Base-by-base conservation (phyloP, 2,888 invertebrate species). In the Branchipolynoe longqiensis region DNA sequence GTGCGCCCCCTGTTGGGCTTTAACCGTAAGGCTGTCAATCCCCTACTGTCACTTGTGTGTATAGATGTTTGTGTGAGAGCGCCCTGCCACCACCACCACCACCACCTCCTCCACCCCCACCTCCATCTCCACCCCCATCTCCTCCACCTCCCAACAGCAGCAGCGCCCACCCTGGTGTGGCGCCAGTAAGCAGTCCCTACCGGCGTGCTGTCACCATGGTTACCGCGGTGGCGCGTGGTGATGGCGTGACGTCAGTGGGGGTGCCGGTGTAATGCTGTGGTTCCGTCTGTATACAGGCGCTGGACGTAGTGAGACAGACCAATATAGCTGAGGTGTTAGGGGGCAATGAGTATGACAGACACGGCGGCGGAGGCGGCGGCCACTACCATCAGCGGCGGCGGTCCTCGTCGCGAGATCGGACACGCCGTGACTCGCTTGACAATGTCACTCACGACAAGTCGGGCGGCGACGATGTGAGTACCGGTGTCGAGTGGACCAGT, bases 221-320 rank as follows among this genome's bases (percentile, higher is more conserved):
- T 8, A 18, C 48, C 18, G 48, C 48, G 48, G 48, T 48, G 48
- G 18, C 48, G 48, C 48, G 69, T 69, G 69, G 69, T 33, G 69
- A 69, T n/a, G 36, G 69, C 38, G 36, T 38, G 69, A 28, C 41
- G 12, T n/a, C 33, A 48, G 78, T 48, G 78, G 78, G 48, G 25
- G 48, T 78, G 78, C 41, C 62, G 84, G 69, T 84, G 73, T 84
- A 73, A 73, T 84, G 84, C 73, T 84, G 73, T 84, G 84, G 84
- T 84, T 84, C 84, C 78, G 73, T 84, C 62, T 84, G 28, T 31
- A 33, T 74, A 33, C 92, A 97, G 97, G 97, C 97, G 89, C 95
- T 98, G 95, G 98, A 98, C 95, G 96, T 97, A 93, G 97, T 97
- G 93, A 97, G 97, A 95, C 97, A 97, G 95, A 96, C 97, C 85